A percentile compares a stretch with the other conserved stretches of the same genome.
These are phyloP conservation scores for Xylophagus ater DNA, from an alignment of 2,888 invertebrate genomes.

Conservation along the genomic window DNA sequence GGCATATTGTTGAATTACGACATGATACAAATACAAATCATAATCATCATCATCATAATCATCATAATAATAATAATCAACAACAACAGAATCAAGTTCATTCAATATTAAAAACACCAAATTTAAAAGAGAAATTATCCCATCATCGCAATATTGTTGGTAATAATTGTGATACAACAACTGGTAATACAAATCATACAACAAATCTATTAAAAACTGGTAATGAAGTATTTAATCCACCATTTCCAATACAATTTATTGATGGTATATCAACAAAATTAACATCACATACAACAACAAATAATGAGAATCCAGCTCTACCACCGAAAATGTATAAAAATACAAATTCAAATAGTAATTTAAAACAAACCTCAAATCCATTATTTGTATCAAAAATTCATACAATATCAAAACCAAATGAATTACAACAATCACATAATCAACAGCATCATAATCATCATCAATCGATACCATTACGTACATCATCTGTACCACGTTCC, in stretches of 20 bases:
- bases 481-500: constrained; percentile 13
- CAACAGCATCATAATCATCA: constrained; percentile 13
- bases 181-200: too few relatives aligned
- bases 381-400: constrained; percentile 19
- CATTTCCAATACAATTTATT: constrained; percentile 20
- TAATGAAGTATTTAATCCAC: constrained; percentile 18
- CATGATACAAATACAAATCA: constrained; percentile 10
- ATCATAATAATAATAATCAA: constrained; percentile 9
- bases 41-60: constrained; percentile 8
- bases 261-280: constrained; percentile 20
- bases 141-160: constrained; percentile 14
- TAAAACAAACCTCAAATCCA: constrained; percentile 16
- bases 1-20: constrained; percentile 31
- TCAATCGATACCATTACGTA: constrained; percentile 12
- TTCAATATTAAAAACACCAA: constrained; percentile 18
- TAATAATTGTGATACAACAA: constrained; percentile 6
- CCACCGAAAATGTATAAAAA: constrained; percentile 41
- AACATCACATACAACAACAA: constrained; percentile 17
- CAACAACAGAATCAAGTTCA: constrained; percentile 15
- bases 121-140: constrained; percentile 8
- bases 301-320: constrained; percentile 30
- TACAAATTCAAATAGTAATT: constrained; percentile 18
- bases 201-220: constrained; percentile 6
- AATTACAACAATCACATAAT: constrained; percentile 17
- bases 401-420: constrained; percentile 20